These are phyloP conservation scores for Micrastur ruficollis DNA, from an alignment of 2,797 vertebrate species.

Conservation along the genomic window DNA sequence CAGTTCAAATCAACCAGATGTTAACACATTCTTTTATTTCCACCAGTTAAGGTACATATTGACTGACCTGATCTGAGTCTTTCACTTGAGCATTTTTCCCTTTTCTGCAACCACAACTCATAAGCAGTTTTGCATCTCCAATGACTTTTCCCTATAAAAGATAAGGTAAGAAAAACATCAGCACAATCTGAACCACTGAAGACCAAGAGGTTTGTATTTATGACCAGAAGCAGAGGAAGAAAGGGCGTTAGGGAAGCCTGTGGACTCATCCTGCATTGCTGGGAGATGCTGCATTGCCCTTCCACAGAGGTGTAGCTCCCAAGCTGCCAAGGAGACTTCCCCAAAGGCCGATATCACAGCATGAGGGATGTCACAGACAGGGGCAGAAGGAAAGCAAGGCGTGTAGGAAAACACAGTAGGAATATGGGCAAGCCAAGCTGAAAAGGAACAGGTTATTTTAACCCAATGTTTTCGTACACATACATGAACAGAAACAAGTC, in stretches of 20 bases:
- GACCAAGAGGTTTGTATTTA: background rate
- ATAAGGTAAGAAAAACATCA: slow-evolving; percentile 27
- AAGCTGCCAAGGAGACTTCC: background rate
- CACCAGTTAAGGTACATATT: background rate
- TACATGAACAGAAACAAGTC: background rate
- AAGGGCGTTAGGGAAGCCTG: background rate
- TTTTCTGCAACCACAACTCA: slow-evolving; percentile 63
- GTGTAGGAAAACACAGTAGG: background rate
- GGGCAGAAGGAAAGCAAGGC: background rate
- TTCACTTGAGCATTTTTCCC: slow-evolving; percentile 54
- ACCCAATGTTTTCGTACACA: background rate
- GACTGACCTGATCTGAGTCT: slow-evolving; percentile 58
- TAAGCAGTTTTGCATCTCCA: slow-evolving; percentile 56
- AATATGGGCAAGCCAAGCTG: background rate
- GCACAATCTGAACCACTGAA: background rate
- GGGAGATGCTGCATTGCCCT: background rate
- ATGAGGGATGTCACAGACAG: background rate
- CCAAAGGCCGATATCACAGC: background rate
- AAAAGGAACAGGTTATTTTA: background rate
- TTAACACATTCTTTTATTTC: background rate
- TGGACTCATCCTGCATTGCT: background rate
- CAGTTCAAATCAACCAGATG: background rate
- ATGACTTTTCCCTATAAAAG: slow-evolving; percentile 57
- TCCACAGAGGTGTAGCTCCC: background rate
- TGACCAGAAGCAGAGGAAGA: background rate